phyloP scores from a whole-genome alignment of 2,888 invertebrate species.

The Epiblema foenella region DNA sequence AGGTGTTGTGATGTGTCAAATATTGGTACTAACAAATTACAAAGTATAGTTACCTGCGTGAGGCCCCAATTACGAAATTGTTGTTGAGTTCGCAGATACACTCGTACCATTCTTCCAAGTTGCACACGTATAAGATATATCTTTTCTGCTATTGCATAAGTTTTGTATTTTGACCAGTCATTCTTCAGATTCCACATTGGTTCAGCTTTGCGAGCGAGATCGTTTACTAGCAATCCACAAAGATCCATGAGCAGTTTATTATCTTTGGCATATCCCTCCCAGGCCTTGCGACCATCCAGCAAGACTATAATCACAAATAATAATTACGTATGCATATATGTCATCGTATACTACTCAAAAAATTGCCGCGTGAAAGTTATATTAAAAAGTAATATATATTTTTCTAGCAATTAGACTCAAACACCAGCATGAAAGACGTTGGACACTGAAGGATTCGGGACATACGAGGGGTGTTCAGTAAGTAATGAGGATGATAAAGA shows the following conservation, averaged over 20 bases:
- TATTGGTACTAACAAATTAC: too few species aligned
- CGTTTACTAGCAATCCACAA: neutral
- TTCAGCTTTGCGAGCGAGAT: constrained; percentile 45
- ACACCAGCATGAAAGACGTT: too few species aligned
- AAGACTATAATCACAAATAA: constrained; percentile 8
- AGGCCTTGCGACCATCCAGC: neutral
- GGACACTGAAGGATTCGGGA: too few species aligned
- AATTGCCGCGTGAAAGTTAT: too few species aligned
- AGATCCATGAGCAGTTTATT: neutral
- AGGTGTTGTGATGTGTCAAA: too few species aligned
- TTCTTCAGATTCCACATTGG: constrained; percentile 47
- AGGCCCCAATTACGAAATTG: neutral
- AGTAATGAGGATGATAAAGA: too few species aligned
- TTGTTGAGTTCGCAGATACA: constrained; percentile 19
- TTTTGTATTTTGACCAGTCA: constrained; percentile 9
- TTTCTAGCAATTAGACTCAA: too few species aligned
- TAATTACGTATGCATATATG: too few species aligned
- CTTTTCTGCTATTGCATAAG: constrained; percentile 48
- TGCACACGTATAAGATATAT: constrained; percentile 50
- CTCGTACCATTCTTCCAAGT: constrained; percentile 47
- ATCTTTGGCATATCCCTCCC: neutral
- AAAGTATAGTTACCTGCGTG: neutral
- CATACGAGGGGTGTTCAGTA: too few species aligned
- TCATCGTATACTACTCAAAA: too few species aligned
- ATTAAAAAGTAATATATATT: too few species aligned